A percentile compares a stretch with the other conserved stretches of the same genome.
phyloP scores from a whole-genome alignment of 2,797 vertebrate genomes.

The Fratercula arctica region DNA sequence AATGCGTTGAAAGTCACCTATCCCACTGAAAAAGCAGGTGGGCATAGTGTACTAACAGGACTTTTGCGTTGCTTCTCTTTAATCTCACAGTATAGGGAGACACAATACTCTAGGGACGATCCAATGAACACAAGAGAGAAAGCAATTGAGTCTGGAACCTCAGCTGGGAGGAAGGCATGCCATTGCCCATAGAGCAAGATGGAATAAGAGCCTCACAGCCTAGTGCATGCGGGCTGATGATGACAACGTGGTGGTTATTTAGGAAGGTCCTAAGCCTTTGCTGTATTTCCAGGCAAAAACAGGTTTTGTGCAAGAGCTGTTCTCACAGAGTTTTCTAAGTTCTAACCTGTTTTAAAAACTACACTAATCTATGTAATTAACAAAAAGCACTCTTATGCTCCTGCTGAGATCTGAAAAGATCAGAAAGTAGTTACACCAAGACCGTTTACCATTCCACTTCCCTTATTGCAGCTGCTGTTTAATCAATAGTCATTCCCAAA shows the following conservation, averaged over 20 bases:
- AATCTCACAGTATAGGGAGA: not conserved
- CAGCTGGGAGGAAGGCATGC: not conserved
- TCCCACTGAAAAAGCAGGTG: not conserved
- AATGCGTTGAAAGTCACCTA: not conserved
- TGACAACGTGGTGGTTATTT: not conserved
- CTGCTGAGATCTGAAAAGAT: not conserved
- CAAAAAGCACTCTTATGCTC: not conserved
- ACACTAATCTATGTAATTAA: not conserved
- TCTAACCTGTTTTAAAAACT: not conserved
- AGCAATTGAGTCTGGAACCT: not conserved
- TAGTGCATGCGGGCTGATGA: not conserved
- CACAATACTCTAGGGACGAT: not conserved
- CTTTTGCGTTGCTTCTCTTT: not conserved
- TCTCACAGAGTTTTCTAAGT: not conserved
- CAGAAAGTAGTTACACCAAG: not conserved
- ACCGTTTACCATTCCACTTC: not conserved
- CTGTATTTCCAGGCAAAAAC: not conserved
- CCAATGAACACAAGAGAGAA: not conserved
- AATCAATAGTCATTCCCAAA: not conserved
- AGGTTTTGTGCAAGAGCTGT: not conserved
- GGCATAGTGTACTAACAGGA: not conserved
- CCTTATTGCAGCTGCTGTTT: not conserved
- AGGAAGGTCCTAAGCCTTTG: not conserved
- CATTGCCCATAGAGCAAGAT: not conserved
- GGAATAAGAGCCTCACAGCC: not conserved